These are phyloP conservation scores for Eulemur albifrons DNA, from an alignment of 2,797 vertebrate species.

Conservation along the genomic window DNA sequence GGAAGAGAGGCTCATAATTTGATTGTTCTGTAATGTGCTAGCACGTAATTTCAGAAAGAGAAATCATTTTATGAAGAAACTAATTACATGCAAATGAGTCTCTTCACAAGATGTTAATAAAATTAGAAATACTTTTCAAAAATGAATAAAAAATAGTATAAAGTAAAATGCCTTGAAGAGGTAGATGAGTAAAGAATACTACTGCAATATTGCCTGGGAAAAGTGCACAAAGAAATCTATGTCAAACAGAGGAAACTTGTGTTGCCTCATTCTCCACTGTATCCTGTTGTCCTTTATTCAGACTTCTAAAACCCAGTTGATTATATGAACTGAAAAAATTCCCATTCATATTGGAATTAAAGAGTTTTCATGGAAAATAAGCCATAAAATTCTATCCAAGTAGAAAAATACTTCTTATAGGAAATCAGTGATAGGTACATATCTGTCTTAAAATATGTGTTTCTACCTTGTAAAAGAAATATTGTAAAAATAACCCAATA, in stretches of 20 bases:
- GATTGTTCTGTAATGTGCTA: slow-evolving; percentile 81
- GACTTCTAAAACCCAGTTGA: neutral
- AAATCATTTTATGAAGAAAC: slow-evolving; percentile 78
- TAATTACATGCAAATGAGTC: slow-evolving; percentile 81
- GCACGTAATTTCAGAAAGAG: slow-evolving; percentile 77
- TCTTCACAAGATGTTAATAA: slow-evolving; percentile 75
- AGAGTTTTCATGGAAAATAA: neutral
- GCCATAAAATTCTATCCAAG: neutral
- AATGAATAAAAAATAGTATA: slow-evolving; percentile 69
- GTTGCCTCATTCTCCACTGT: neutral
- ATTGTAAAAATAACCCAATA: neutral
- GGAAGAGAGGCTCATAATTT: slow-evolving; percentile 77
- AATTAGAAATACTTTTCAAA: slow-evolving; percentile 68
- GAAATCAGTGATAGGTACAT: neutral
- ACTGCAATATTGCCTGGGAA: neutral
- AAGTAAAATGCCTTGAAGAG: slow-evolving; percentile 50
- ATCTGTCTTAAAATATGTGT: neutral
- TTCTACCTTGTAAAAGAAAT: neutral
- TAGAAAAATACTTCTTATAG: neutral
- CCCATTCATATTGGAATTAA: neutral
- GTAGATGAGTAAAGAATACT: slow-evolving; percentile 27
- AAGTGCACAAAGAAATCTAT: neutral
- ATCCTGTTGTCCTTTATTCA: neutral
- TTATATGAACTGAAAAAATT: neutral
- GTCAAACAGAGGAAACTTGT: neutral